Conservation (phyloP, 2,888 invertebrate genomes). For the Hipparchia semele region DNA sequence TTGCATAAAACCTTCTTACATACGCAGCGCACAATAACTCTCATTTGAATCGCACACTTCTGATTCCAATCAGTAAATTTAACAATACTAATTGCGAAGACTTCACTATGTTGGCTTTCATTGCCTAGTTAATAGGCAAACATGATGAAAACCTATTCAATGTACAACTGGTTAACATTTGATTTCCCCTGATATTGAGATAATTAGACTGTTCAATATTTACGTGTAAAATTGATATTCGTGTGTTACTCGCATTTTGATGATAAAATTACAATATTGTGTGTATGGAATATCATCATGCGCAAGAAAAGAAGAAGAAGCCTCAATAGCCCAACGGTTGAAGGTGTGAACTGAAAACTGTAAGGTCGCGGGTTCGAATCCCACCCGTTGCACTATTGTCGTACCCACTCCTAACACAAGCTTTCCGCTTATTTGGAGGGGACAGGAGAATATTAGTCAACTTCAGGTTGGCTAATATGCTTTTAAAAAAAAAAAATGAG, state of each 20-base stretch:
- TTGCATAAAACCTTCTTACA: too few relatives aligned
- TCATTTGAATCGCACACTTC: background rate
- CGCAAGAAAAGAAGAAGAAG: too few relatives aligned
- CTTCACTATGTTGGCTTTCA: background rate
- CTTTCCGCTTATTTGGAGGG: too few relatives aligned
- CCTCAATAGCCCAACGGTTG: too few relatives aligned
- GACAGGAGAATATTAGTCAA: too few relatives aligned
- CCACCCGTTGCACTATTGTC: too few relatives aligned
- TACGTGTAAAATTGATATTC: slow-evolving; percentile 3
- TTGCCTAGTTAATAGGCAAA: slow-evolving; percentile 22
- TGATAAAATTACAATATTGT: background rate
- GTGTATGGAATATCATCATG: background rate
- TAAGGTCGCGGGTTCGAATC: too few relatives aligned
- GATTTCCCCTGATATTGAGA: slow-evolving; percentile 13
- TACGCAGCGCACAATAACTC: background rate
- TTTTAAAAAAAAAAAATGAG: too few relatives aligned
- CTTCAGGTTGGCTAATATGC: too few relatives aligned
- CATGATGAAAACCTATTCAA: slow-evolving; percentile 20
- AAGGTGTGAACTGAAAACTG: too few relatives aligned
- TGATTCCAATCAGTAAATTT: background rate
- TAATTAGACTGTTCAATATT: slow-evolving; percentile 22
- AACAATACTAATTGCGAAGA: slow-evolving; percentile 1
- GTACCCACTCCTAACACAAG: too few relatives aligned
- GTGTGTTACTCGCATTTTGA: background rate
- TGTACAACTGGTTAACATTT: slow-evolving; percentile 13